Evolutionary conservation across 2,797 vertebrate species (phyloP).

Genomic region (Morus bassanus): DNA sequence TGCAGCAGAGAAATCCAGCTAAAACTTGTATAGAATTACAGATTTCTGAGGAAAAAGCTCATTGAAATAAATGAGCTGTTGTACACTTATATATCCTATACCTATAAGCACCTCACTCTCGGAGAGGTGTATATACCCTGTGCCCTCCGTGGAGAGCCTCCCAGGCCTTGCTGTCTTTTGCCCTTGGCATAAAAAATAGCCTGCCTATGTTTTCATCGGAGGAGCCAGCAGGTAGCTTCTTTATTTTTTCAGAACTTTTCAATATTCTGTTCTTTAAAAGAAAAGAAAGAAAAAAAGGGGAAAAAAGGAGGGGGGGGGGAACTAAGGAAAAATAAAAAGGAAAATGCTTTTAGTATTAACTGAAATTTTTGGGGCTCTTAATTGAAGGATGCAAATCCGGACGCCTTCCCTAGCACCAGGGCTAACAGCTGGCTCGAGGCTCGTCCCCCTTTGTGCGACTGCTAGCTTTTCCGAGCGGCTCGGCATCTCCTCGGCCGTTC

Average conservation of each 20-base stretch:
- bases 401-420: neutral
- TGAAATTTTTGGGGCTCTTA: no score
- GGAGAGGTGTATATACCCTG: rapidly evolving
- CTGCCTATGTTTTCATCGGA: rapidly evolving
- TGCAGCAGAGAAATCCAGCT: neutral
- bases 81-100: rapidly evolving
- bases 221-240: neutral
- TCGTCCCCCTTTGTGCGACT: neutral
- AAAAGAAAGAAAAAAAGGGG: no score
- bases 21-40: rapidly evolving
- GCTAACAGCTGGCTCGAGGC: neutral
- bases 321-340: no score
- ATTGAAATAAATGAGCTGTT: rapidly evolving
- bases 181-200: neutral
- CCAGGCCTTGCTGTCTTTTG: neutral
- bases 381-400: neutral
- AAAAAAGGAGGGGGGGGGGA: no score
- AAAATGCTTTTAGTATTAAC: neutral
- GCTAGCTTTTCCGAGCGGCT: neutral
- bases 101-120: rapidly evolving
- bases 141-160: rapidly evolving
- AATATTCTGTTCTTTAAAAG: no score
- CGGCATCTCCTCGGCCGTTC: neutral
- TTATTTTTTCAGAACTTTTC: neutral
- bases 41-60: neutral